phyloP scores from a whole-genome alignment of 2,797 vertebrate species.

The Danio choprae region DNA sequence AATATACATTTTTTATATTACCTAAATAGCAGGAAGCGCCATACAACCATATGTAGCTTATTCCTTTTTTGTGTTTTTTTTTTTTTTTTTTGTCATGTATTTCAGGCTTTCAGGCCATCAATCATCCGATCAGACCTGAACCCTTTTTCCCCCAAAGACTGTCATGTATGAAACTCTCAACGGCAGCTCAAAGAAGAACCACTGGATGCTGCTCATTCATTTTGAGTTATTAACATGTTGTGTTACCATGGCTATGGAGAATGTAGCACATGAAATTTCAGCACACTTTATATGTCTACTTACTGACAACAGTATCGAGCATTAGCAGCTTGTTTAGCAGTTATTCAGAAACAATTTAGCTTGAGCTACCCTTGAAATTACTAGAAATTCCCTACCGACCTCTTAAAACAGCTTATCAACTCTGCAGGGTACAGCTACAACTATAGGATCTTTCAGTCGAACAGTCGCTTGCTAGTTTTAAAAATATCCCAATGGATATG shows the following conservation, averaged over 20 bases:
- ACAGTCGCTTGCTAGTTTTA: slow-evolving; percentile 25
- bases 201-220: neutral
- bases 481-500: slow-evolving; percentile 30
- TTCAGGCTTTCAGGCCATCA: slow-evolving; percentile 29
- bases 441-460: neutral
- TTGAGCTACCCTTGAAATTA: too few species aligned
- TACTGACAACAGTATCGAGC: neutral
- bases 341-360: neutral
- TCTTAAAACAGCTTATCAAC: neutral
- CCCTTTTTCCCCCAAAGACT: slow-evolving; percentile 29
- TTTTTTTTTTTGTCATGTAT: neutral
- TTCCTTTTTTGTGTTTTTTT: neutral
- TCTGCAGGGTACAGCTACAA: neutral
- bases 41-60: neutral
- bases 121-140: slow-evolving; percentile 11
- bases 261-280: neutral
- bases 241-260: neutral
- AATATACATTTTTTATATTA: too few species aligned
- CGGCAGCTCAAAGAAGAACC: slow-evolving; percentile 14
- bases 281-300: neutral
- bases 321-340: neutral
- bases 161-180: slow-evolving; percentile 31
- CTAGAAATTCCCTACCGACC: neutral
- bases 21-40: neutral
- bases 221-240: neutral